Percentiles rank a stretch among this genome's conserved stretches.
Evolutionary conservation across 1,140 invertebrate genomes (phyloP).

Genomic region (Hyles euphorbiae): DNA sequence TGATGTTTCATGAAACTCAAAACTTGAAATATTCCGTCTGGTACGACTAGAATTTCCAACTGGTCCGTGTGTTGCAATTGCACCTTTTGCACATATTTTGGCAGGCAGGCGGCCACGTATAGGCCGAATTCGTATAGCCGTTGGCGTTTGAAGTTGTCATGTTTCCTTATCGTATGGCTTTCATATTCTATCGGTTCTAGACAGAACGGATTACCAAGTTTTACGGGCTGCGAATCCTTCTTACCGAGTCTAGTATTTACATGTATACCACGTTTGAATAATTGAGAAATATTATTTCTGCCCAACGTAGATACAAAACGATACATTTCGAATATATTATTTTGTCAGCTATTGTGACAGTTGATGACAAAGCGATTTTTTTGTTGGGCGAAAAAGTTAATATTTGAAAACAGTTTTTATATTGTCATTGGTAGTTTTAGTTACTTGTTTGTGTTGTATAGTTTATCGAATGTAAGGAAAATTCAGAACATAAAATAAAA

Average conservation of each 20-base stretch:
- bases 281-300: conserved; percentile 1
- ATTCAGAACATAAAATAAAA: no score
- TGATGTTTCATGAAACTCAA: conserved; percentile 92
- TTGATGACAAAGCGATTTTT: no score
- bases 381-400: no score
- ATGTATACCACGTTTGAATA: no score
- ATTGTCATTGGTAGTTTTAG: no score
- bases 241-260: no score
- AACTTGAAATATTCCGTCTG: conserved; percentile 93
- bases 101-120: conserved; percentile 83
- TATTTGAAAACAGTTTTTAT: no score
- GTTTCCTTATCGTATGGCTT: conserved; percentile 40
- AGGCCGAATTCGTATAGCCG: conserved; percentile 60
- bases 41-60: conserved; percentile 92
- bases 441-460: no score
- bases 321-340: no score
- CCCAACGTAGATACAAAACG: background rate
- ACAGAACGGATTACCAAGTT: conserved; percentile 37
- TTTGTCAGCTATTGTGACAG: no score
- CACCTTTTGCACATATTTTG: conserved; percentile 94
- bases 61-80: conserved; percentile 88
- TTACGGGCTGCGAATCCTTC: conserved; percentile 7
- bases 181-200: conserved; percentile 48
- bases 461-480: no score
- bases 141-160: conserved; percentile 49